These are phyloP conservation scores for Himalopsyche anomala DNA, from an alignment of 2,888 invertebrate species.

Conservation along the genomic window DNA sequence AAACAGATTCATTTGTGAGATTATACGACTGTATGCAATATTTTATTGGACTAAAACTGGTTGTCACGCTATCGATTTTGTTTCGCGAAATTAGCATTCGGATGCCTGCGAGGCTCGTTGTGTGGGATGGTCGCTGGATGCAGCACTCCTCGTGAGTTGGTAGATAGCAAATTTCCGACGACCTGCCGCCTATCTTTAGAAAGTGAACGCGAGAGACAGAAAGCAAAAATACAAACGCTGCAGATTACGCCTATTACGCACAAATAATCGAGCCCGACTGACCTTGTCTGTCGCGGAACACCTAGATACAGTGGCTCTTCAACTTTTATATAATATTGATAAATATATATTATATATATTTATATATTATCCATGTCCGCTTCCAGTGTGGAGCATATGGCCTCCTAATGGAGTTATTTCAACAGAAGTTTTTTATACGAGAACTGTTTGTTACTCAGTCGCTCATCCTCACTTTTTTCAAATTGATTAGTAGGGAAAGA, in stretches of 20 bases:
- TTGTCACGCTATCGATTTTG: not conserved
- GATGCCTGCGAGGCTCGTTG: not conserved
- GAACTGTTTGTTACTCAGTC: too few relatives aligned
- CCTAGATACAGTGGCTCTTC: not conserved
- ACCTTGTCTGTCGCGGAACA: not conserved
- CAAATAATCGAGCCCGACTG: not conserved
- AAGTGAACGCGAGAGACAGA: conserved; percentile 15
- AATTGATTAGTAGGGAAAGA: too few relatives aligned
- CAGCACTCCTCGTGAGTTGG: conserved; percentile 1
- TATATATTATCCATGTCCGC: too few relatives aligned
- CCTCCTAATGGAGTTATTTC: too few relatives aligned
- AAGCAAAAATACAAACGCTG: not conserved
- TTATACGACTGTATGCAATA: not conserved
- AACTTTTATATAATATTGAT: not conserved
- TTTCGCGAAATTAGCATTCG: conserved; percentile 1
- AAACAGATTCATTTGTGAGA: too few relatives aligned
- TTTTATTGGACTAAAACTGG: not conserved
- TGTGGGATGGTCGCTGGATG: not conserved
- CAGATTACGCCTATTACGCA: not conserved
- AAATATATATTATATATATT: too few relatives aligned
- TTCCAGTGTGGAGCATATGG: too few relatives aligned
- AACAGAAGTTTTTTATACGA: too few relatives aligned
- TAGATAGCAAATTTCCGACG: not conserved
- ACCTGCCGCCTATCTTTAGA: conserved; percentile 27
- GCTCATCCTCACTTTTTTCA: too few relatives aligned